Conservation (phyloP, 2,888 invertebrate genomes). For the Mechanitis messenoides region DNA sequence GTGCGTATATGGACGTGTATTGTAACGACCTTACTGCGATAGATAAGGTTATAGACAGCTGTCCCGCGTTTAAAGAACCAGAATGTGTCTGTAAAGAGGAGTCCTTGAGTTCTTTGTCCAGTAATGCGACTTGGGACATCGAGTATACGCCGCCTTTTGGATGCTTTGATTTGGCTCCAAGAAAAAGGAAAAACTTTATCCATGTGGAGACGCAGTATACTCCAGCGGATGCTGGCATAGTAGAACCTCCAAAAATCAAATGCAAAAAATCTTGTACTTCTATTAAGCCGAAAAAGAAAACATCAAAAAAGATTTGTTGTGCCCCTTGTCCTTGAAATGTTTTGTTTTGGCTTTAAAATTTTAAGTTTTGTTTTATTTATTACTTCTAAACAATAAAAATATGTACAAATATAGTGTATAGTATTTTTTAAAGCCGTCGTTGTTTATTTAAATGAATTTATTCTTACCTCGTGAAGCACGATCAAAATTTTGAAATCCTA, state of each 20-base stretch:
- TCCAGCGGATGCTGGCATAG: conserved; percentile 70
- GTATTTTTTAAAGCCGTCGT: too few species aligned
- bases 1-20: conserved; percentile 71
- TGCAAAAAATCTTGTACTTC: conserved; percentile 46
- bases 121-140: conserved; percentile 81
- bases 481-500: conserved; percentile 30
- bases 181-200: conserved; percentile 65
- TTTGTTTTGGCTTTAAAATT: conserved; percentile 12
- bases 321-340: conserved; percentile 34
- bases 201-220: conserved; percentile 80
- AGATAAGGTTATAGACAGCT: conserved; percentile 63
- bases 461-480: conserved; percentile 55
- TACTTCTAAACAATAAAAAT: background rate
- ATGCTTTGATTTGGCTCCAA: conserved; percentile 77
- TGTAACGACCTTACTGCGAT: conserved; percentile 67
- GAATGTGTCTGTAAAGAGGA: conserved; percentile 61
- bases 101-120: conserved; percentile 65
- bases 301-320: conserved; percentile 39
- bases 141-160: conserved; percentile 84
- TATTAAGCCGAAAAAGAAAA: conserved; percentile 39
- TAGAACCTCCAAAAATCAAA: conserved; percentile 43
- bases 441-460: background rate
- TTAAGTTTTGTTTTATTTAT: conserved; percentile 10
- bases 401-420: background rate
- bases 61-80: conserved; percentile 66